phyloP scores from a whole-genome alignment of 2,113 vertebrate species.

The Xenopus laevis region DNA sequence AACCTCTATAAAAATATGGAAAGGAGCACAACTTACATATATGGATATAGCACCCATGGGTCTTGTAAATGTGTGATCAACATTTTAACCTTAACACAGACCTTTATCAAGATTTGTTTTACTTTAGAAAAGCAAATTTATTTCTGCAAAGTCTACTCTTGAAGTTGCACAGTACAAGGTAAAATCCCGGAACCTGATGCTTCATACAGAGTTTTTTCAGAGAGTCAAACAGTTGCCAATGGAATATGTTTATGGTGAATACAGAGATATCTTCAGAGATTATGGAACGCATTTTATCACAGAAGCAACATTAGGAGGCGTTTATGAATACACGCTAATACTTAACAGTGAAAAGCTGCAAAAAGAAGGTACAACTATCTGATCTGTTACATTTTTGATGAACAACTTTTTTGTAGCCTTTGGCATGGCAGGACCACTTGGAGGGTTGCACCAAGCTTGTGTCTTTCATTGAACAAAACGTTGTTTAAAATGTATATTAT shows the following conservation, averaged over 20 bases:
- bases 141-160: constrained; percentile 71
- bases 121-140: constrained; percentile 71
- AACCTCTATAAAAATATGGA: too few relatives aligned
- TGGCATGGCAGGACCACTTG: too few relatives aligned
- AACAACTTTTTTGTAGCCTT: too few relatives aligned
- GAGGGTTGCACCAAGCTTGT: too few relatives aligned
- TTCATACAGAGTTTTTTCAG: constrained; percentile 80
- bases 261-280: constrained; percentile 79
- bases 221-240: constrained; percentile 71
- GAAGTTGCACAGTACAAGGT: constrained; percentile 75
- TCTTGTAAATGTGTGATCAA: too few relatives aligned
- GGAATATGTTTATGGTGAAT: constrained; percentile 81
- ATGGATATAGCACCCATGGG: too few relatives aligned
- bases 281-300: constrained; percentile 86
- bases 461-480: too few relatives aligned
- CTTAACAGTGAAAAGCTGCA: constrained; percentile 66
- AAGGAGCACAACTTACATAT: too few relatives aligned
- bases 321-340: constrained; percentile 77
- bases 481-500: too few relatives aligned
- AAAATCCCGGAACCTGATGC: constrained; percentile 73
- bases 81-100: too few relatives aligned
- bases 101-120: constrained; percentile 3
- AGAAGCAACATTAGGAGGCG: constrained; percentile 78
- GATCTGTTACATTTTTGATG: too few relatives aligned
- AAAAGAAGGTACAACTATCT: constrained; percentile 59